phyloP scores from a whole-genome alignment of 2,797 vertebrate species.

The Parotocinclus haroldoi region DNA sequence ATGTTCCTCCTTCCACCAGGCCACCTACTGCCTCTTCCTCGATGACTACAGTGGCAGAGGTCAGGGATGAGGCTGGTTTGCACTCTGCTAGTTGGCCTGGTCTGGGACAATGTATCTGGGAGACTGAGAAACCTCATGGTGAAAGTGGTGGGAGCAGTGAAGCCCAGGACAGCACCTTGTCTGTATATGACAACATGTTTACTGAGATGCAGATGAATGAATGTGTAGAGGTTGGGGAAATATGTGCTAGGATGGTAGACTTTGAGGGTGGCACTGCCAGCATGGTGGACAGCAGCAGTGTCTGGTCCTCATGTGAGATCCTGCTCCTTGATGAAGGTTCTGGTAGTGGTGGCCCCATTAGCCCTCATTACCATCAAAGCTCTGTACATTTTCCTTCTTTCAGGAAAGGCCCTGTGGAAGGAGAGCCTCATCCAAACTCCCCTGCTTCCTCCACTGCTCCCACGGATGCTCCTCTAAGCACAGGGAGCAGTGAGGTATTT shows the following conservation, averaged over 20 bases:
- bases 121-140: slow-evolving; percentile 20
- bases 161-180: slow-evolving; percentile 63
- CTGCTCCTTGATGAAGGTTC: slow-evolving; percentile 57
- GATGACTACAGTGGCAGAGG: slow-evolving; percentile 39
- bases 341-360: slow-evolving; percentile 23
- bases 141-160: slow-evolving; percentile 61
- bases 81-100: slow-evolving; percentile 47
- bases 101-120: slow-evolving; percentile 48
- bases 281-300: slow-evolving; percentile 54
- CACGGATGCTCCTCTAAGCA: slow-evolving; percentile 66
- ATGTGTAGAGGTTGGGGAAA: slow-evolving; percentile 9
- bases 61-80: slow-evolving; percentile 18
- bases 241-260: slow-evolving; percentile 25
- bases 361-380: slow-evolving; percentile 29
- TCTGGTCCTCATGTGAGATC: slow-evolving; percentile 71
- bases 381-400: slow-evolving; percentile 30
- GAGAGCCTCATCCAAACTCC: slow-evolving; percentile 54
- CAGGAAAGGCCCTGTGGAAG: slow-evolving; percentile 39
- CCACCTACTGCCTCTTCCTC: slow-evolving; percentile 29
- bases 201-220: slow-evolving; percentile 17
- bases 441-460: slow-evolving; percentile 59
- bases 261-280: slow-evolving; percentile 40
- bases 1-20: slow-evolving; percentile 11
- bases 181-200: slow-evolving; percentile 71
- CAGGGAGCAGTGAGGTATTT: slow-evolving; percentile 77